Conservation (phyloP, 1,140 invertebrate genomes). For the Chionoecetes opilio region DNA sequence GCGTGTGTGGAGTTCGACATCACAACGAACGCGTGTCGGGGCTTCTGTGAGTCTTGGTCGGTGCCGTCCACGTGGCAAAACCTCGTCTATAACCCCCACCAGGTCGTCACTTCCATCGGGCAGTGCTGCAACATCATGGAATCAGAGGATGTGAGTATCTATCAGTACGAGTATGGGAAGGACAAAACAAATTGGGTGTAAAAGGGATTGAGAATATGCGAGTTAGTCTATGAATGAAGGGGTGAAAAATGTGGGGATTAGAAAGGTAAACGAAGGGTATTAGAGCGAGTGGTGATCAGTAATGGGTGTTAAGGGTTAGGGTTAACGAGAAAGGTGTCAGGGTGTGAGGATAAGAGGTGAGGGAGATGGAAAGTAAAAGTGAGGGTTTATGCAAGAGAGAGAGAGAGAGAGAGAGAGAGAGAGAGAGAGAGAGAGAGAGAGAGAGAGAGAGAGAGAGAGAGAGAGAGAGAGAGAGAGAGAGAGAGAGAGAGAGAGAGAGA, state of each 20-base stretch:
- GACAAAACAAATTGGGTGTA: too few relatives aligned
- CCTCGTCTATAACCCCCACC: conserved; percentile 86
- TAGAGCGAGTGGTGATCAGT: not conserved
- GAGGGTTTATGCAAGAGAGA: too few relatives aligned
- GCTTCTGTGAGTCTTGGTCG: conserved; percentile 93
- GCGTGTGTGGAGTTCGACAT: conserved; percentile 93
- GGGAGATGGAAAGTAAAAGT: too few relatives aligned
- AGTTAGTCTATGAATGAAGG: not conserved
- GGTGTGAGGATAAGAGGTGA: too few relatives aligned
- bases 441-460: too few relatives aligned
- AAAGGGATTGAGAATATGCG: not conserved
- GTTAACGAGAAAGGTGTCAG: too few relatives aligned
- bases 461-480: too few relatives aligned
- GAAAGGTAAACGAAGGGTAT: not conserved
- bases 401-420: too few relatives aligned
- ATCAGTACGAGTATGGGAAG: too few relatives aligned
- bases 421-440: too few relatives aligned
- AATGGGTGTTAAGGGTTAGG: not conserved
- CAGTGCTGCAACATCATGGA: conserved; percentile 96
- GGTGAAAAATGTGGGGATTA: not conserved
- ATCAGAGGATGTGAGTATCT: conserved; percentile 89
- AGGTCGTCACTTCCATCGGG: conserved; percentile 92
- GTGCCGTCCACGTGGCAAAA: conserved; percentile 85
- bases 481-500: too few relatives aligned
- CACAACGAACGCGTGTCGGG: conserved; percentile 93